A percentile compares a stretch with the other conserved stretches of the same genome.
Evolutionary conservation across 2,113 vertebrate species (phyloP).

Genomic region (Hypanus sabinus): DNA sequence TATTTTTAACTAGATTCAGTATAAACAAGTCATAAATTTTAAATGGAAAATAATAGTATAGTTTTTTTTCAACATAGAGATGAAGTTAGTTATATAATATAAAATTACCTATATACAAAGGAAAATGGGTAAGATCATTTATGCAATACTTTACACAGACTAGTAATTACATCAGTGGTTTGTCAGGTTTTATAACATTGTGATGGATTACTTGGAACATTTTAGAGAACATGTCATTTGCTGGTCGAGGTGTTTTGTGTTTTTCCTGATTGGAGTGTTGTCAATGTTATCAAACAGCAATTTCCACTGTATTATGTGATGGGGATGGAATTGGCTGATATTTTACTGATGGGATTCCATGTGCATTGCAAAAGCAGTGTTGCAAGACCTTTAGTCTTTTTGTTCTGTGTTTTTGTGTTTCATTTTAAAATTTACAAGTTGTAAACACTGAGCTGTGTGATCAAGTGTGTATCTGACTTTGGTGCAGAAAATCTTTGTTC

Average conservation of each 20-base stretch:
- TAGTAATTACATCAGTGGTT: not conserved
- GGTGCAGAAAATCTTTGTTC: no score
- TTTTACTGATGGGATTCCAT: not conserved
- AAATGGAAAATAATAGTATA: not conserved
- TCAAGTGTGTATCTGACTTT: not conserved
- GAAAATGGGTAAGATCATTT: not conserved
- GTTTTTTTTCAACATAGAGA: not conserved
- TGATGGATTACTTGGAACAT: not conserved
- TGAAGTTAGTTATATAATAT: not conserved
- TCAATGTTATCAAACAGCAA: no score
- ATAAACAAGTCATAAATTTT: not conserved
- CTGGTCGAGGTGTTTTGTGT: not conserved
- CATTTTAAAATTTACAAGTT: not conserved
- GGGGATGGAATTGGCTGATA: not conserved
- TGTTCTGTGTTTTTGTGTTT: not conserved
- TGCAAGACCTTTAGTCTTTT: not conserved
- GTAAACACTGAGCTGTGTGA: not conserved
- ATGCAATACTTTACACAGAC: not conserved
- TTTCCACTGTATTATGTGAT: not conserved
- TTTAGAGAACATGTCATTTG: not conserved
- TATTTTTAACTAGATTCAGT: conserved; percentile 18
- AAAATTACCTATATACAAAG: not conserved
- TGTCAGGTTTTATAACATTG: not conserved
- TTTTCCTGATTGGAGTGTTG: not conserved
- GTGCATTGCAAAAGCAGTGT: not conserved